Conservation (phyloP, 2,113 vertebrate species). For the Pao palembangensis region DNA sequence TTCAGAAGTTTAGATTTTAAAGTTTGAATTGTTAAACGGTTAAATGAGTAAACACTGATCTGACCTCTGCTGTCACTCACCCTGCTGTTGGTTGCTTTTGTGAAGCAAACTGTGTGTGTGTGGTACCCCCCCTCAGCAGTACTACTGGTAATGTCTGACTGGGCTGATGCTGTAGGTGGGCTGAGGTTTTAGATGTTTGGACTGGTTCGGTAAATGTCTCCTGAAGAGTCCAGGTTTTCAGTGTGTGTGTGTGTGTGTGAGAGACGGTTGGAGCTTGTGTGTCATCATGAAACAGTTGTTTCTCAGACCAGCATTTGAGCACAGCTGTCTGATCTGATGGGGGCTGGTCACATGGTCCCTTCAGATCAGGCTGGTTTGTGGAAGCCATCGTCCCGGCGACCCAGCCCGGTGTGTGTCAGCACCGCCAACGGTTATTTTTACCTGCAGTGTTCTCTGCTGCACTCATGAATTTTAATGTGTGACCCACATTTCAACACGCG, state of each 20-base stretch:
- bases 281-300: too few relatives aligned
- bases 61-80: conserved; percentile 26
- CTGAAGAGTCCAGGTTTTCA: too few relatives aligned
- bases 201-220: too few relatives aligned
- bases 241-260: not conserved
- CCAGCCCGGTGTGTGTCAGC: conserved; percentile 36
- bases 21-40: too few relatives aligned
- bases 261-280: too few relatives aligned
- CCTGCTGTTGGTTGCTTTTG: not conserved
- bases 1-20: too few relatives aligned
- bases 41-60: not conserved
- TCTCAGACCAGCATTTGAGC: too few relatives aligned
- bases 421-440: conserved; percentile 58
- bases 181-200: too few relatives aligned
- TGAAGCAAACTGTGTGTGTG: not conserved
- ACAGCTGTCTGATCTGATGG: too few relatives aligned
- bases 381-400: not conserved
- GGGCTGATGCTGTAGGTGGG: too few relatives aligned
- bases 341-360: not conserved
- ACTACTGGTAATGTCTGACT: too few relatives aligned
- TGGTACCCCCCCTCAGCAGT: too few relatives aligned
- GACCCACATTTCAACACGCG: conserved; percentile 71
- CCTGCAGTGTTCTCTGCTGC: conserved; percentile 51
- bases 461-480: conserved; percentile 75
- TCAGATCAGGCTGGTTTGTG: not conserved